A percentile compares a stretch with the other conserved stretches of the same genome.
These are phyloP conservation scores for Acanthisitta chloris DNA, from an alignment of 2,113 vertebrate species.

Conservation along the genomic window DNA sequence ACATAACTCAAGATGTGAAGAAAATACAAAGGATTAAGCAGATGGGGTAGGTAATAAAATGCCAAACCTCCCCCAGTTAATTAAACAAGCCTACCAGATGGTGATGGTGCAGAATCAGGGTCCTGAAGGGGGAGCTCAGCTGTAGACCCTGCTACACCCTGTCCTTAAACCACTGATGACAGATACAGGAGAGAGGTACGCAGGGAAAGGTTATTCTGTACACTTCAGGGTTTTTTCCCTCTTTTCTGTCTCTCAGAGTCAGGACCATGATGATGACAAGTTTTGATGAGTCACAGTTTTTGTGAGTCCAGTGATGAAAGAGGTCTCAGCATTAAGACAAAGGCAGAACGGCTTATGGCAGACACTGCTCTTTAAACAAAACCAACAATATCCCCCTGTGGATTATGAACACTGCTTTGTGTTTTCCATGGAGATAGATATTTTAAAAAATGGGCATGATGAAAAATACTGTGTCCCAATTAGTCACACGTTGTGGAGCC, in stretches of 20 bases:
- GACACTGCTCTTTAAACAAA: neutral
- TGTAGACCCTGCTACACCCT: neutral
- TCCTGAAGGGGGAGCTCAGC: neutral
- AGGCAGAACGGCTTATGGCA: neutral
- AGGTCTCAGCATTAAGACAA: neutral
- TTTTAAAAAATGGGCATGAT: neutral
- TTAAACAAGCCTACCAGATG: conserved; percentile 15
- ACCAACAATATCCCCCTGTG: neutral
- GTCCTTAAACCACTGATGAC: neutral
- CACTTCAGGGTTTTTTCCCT: neutral
- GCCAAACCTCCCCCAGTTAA: neutral
- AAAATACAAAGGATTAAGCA: conserved; percentile 37
- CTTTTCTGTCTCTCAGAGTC: neutral
- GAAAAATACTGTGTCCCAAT: neutral
- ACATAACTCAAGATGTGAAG: neutral
- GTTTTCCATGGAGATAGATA: neutral
- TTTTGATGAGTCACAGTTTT: neutral
- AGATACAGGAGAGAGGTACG: neutral
- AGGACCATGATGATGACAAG: neutral
- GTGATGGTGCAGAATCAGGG: neutral
- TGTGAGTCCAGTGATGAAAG: neutral
- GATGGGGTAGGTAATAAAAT: conserved; percentile 15
- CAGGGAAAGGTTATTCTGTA: neutral
- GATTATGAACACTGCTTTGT: neutral
- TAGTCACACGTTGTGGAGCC: neutral